Percentiles rank a stretch among this genome's conserved stretches.
Conservation (phyloP, 2,797 vertebrate species). For the Phaenicophaeus curvirostris region DNA sequence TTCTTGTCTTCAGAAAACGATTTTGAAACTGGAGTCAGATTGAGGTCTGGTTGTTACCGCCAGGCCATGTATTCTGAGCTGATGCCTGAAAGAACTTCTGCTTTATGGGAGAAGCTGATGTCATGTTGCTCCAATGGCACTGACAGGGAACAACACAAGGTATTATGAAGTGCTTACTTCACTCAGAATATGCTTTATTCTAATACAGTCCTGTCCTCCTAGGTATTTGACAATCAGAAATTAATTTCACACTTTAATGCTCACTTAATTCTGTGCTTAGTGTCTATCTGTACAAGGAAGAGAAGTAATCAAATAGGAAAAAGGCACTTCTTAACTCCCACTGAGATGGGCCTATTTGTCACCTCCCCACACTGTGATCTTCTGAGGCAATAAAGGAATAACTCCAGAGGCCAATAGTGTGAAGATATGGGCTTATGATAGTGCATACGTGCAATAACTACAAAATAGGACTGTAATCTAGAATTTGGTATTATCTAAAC, state of each 20-base stretch:
- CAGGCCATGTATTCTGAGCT: neutral
- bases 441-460: neutral
- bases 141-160: neutral
- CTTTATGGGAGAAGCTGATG: neutral
- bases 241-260: conserved; percentile 66
- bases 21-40: neutral
- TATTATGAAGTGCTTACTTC: neutral
- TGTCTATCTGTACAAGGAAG: neutral
- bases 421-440: neutral
- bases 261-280: conserved; percentile 1
- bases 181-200: neutral
- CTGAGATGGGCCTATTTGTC: neutral
- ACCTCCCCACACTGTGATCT: neutral
- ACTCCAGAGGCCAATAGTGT: neutral
- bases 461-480: neutral
- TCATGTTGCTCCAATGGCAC: neutral
- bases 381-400: neutral
- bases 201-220: neutral
- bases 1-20: neutral
- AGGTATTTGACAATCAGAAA: conserved; percentile 40
- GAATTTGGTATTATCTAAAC: neutral
- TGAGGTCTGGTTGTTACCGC: neutral
- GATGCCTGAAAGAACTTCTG: neutral
- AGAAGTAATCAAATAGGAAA: conserved; percentile 27
- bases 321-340: neutral